A percentile compares a stretch with the other conserved stretches of the same genome.
Evolutionary conservation across 2,113 vertebrate species (phyloP).

Genomic region (Xerus inauris): DNA sequence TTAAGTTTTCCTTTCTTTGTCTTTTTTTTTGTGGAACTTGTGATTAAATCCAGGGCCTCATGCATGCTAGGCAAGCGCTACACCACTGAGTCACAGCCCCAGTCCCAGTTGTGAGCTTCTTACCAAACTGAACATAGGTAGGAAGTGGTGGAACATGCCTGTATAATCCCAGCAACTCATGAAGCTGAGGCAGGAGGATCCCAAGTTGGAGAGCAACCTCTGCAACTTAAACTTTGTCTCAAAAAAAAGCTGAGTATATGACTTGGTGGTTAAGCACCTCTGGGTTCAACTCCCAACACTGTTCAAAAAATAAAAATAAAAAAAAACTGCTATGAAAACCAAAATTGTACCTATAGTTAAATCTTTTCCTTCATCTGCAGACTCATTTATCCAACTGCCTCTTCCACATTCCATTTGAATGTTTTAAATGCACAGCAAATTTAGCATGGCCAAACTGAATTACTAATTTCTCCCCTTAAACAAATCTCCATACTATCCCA

Average conservation of each 20-base stretch:
- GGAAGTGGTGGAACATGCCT: too few relatives aligned
- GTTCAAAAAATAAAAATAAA: not conserved
- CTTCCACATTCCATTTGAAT: not conserved
- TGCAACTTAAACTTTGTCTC: too few relatives aligned
- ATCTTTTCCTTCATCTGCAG: not conserved
- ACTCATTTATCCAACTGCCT: not conserved
- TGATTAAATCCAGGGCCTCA: too few relatives aligned
- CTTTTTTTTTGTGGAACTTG: too few relatives aligned
- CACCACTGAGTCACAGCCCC: too few relatives aligned
- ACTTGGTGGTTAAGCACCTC: not conserved
- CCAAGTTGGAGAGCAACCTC: too few relatives aligned
- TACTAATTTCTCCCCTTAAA: not conserved
- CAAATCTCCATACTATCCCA: not conserved
- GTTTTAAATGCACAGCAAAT: not conserved
- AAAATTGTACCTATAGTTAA: not conserved
- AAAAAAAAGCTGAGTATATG: not conserved
- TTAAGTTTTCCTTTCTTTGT: too few relatives aligned
- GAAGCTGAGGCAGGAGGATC: too few relatives aligned
- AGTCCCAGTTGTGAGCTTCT: not conserved
- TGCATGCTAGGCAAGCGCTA: too few relatives aligned
- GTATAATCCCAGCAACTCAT: too few relatives aligned
- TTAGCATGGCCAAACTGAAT: conserved; percentile 13
- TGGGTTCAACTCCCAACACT: not conserved
- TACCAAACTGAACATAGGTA: not conserved
- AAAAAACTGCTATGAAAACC: conserved; percentile 9